Conservation (phyloP, 2,888 invertebrate genomes). For the Macrophya annulata region DNA sequence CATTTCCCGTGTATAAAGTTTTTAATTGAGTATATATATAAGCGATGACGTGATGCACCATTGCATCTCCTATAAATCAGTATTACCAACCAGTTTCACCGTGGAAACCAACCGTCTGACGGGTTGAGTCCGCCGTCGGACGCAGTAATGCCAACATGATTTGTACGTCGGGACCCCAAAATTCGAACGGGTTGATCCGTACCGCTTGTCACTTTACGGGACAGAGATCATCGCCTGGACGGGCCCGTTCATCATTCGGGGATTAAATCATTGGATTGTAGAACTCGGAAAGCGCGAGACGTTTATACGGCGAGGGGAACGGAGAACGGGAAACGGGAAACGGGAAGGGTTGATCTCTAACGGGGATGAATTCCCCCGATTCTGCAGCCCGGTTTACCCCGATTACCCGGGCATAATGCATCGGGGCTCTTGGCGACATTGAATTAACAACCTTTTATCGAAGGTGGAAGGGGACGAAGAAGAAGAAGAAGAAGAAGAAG, state of each 20-base stretch:
- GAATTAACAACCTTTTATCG: not conserved
- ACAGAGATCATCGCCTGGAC: conserved; percentile 78
- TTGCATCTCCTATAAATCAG: conserved; percentile 77
- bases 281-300: conserved; percentile 63
- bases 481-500: too few species aligned
- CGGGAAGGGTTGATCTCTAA: conserved; percentile 63
- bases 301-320: conserved; percentile 34
- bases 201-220: conserved; percentile 79
- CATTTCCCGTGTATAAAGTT: not conserved
- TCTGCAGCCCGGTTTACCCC: conserved; percentile 37
- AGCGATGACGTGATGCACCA: conserved; percentile 55
- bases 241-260: conserved; percentile 77
- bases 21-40: not conserved
- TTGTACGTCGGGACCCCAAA: conserved; percentile 73
- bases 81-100: conserved; percentile 72
- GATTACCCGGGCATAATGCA: conserved; percentile 46
- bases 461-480: not conserved
- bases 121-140: conserved; percentile 77
- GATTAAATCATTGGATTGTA: conserved; percentile 77
- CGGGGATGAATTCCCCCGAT: conserved; percentile 54
- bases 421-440: conserved; percentile 9
- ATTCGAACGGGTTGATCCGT: conserved; percentile 74
- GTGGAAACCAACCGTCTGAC: conserved; percentile 63
- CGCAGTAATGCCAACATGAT: conserved; percentile 79
- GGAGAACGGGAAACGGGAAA: not conserved